phyloP scores from a whole-genome alignment of 2,797 vertebrate genomes.

The Pangasius larnaudii region DNA sequence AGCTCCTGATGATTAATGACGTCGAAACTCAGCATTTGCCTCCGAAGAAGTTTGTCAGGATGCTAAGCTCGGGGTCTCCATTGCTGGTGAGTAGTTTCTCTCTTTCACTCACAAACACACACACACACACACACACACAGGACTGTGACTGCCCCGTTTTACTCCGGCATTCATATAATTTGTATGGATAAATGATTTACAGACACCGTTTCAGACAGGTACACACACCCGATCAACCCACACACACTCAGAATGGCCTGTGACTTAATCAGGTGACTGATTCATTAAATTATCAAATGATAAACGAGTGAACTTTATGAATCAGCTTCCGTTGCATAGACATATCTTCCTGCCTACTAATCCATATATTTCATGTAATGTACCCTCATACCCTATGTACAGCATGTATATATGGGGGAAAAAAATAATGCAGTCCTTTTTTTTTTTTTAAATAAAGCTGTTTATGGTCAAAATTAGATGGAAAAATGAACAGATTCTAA shows the following conservation, averaged over 20 bases:
- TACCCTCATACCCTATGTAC: not conserved
- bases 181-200: not conserved
- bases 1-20: constrained; percentile 70
- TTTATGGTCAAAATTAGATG: not conserved
- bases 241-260: not conserved
- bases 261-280: not conserved
- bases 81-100: constrained; percentile 69
- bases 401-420: not conserved
- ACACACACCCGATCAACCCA: not conserved
- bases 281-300: not conserved
- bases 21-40: constrained; percentile 60
- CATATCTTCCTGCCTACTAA: not conserved
- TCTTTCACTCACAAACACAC: too few species aligned
- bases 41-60: constrained; percentile 68
- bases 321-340: not conserved
- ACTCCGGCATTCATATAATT: not conserved
- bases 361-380: not conserved
- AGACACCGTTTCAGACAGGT: not conserved
- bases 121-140: not conserved
- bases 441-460: not conserved
- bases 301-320: not conserved
- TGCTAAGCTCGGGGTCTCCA: constrained; percentile 61
- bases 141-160: not conserved
- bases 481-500: not conserved
- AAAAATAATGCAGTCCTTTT: not conserved